These are phyloP conservation scores for Eupithecia centaureata DNA, from an alignment of 2,888 invertebrate species.

Conservation along the genomic window DNA sequence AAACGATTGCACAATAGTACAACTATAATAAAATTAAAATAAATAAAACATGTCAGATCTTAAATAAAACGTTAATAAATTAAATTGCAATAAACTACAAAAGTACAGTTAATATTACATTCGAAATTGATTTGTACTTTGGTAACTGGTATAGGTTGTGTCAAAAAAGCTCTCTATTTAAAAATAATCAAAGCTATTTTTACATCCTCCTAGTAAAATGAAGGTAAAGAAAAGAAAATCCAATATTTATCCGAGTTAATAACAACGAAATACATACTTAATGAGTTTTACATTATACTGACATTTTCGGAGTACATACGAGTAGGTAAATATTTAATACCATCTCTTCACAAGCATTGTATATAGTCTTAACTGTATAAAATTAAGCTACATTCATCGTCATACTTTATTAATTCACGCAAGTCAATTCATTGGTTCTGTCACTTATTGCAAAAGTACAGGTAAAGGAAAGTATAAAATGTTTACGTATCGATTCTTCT, in stretches of 20 bases:
- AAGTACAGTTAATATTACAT: conserved; percentile 19
- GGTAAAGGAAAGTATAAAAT: neutral
- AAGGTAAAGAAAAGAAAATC: neutral
- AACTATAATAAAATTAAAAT: conserved; percentile 33
- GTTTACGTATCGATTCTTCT: neutral
- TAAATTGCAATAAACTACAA: conserved; percentile 23
- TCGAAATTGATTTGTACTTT: conserved; percentile 38
- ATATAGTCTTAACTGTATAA: too few species aligned
- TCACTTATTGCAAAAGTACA: neutral
- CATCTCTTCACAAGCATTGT: neutral
- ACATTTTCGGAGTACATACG: neutral
- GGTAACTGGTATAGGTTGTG: conserved; percentile 34
- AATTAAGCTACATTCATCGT: neutral
- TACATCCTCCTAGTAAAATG: neutral
- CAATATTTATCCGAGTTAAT: neutral
- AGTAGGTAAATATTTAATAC: neutral
- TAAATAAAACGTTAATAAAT: conserved; percentile 34
- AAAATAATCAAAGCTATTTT: neutral
- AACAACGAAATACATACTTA: neutral
- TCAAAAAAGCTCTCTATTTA: neutral
- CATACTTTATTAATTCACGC: neutral
- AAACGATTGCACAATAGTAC: conserved; percentile 42
- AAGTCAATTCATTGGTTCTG: neutral
- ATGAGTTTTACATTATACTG: neutral
- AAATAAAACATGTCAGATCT: conserved; percentile 38